These are phyloP conservation scores for Trachelipus rathkii DNA, from an alignment of 1,140 invertebrate species.

Conservation along the genomic window DNA sequence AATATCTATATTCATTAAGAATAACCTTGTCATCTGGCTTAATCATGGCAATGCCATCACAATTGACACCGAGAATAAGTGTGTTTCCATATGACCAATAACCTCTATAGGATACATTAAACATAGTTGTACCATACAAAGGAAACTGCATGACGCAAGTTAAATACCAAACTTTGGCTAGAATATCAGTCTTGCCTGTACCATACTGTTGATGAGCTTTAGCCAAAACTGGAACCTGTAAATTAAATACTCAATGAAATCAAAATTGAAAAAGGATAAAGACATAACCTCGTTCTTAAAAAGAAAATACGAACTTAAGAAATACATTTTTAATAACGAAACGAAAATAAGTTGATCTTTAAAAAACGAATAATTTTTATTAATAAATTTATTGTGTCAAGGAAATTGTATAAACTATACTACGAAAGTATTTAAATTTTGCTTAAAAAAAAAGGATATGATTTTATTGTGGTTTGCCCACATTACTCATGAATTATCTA, in stretches of 20 bases:
- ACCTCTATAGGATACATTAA: slow-evolving; percentile 83
- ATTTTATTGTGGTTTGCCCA: too few relatives aligned
- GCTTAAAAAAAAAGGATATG: too few relatives aligned
- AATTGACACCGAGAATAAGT: slow-evolving; percentile 78
- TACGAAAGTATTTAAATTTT: too few relatives aligned
- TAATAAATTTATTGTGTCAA: too few relatives aligned
- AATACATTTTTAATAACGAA: too few relatives aligned
- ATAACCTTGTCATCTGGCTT: slow-evolving; percentile 86
- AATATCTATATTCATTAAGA: slow-evolving; percentile 79
- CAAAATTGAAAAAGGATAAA: slow-evolving; percentile 9
- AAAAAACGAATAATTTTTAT: too few relatives aligned
- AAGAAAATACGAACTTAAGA: not conserved
- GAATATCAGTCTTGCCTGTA: slow-evolving; percentile 79
- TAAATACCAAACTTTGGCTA: slow-evolving; percentile 87
- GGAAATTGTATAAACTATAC: too few relatives aligned
- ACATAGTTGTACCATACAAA: slow-evolving; percentile 89
- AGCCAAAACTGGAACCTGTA: slow-evolving; percentile 69
- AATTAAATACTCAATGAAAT: slow-evolving; percentile 18
- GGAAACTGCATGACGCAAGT: slow-evolving; percentile 97
- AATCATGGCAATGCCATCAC: slow-evolving; percentile 81
- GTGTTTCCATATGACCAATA: slow-evolving; percentile 80
- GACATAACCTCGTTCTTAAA: not conserved
- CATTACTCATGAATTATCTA: too few relatives aligned
- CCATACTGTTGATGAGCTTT: slow-evolving; percentile 87
- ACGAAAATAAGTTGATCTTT: too few relatives aligned